A percentile compares a stretch with the other conserved stretches of the same genome.
Conservation (phyloP, 2,113 vertebrate genomes). For the Callaeas wilsoni region DNA sequence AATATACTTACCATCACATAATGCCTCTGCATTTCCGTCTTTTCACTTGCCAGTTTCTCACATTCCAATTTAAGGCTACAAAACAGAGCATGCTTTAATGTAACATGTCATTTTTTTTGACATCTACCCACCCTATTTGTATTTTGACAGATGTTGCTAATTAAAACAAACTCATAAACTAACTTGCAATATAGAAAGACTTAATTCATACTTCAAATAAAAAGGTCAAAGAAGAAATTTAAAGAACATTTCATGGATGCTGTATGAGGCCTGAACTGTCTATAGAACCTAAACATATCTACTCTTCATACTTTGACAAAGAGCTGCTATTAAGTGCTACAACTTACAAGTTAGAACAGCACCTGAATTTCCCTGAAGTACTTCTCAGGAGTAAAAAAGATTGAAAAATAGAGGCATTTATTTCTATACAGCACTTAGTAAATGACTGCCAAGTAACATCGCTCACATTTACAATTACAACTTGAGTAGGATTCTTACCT, state of each 20-base stretch:
- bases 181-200: not conserved
- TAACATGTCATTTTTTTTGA: constrained; percentile 64
- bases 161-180: not conserved
- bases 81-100: constrained; percentile 70
- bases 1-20: constrained; percentile 91
- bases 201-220: not conserved
- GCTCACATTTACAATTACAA: not conserved
- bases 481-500: not conserved
- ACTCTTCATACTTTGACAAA: not conserved
- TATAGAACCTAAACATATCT: not conserved
- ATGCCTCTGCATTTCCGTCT: constrained; percentile 98
- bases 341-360: not conserved
- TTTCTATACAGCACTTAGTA: not conserved
- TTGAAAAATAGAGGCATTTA: not conserved
- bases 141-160: constrained; percentile 52
- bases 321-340: not conserved
- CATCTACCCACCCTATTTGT: constrained; percentile 59
- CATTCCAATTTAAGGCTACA: constrained; percentile 95
- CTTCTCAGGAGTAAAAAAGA: not conserved
- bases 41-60: constrained; percentile 96
- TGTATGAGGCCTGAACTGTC: not conserved
- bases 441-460: not conserved
- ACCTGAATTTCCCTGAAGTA: not conserved
- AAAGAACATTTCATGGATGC: not conserved
- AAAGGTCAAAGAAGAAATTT: not conserved